Evolutionary conservation across 2,113 vertebrate genomes (phyloP), one percentile per base, ranked within the genome.

Genomic region (Cisticola juncidis): DNA sequence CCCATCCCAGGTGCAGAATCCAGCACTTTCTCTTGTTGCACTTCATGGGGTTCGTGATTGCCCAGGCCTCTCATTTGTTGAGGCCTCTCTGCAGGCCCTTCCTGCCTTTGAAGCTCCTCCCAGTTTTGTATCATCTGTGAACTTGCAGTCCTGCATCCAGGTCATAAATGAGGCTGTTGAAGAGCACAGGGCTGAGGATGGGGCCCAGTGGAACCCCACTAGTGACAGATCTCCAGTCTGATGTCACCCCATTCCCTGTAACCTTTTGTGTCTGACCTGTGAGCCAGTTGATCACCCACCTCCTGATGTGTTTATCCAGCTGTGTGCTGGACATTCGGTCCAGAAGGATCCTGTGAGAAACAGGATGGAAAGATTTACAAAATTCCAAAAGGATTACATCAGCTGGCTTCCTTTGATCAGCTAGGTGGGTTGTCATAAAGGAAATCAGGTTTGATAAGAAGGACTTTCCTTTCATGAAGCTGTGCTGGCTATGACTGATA

Each of bases 211-310:
- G 72, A 60, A 45, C 18, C 2, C 23, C 36, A 5, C 28, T 19
- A 19, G 54, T 33, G 72, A 51, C 26, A 44, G 36, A 18, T 5
- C 3, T 2, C 53, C 5, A 3, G 26, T 77, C 22, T n/a, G 19
- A 53, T 45, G 23, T 53, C 9, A 53, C 33, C 22, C 26, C 33
- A 51, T 23, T 60, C 22, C 26, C 33, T 12, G 19, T 5, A 69
- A 45, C 8, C 19, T 64, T 69, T 15, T 33, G 23, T 24, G 14
- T 19, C 45, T 1, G 0, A 51, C 45, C 14, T 3, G 0, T 19
- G 36, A 23, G 53, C 28, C 62, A 19, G 28, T 1, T 45, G 36
- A 6, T 77, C 62, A 45, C 18, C 33, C 54, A n/a, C 28, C 3
- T 0, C 38, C 4, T 23, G 18, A 38, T 2, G 28, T 19, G 14